Percentiles rank a stretch among this genome's conserved stretches.
phyloP scores from a whole-genome alignment of 64 coral and sea anemone genomes.

The Actinia tenebrosa region DNA sequence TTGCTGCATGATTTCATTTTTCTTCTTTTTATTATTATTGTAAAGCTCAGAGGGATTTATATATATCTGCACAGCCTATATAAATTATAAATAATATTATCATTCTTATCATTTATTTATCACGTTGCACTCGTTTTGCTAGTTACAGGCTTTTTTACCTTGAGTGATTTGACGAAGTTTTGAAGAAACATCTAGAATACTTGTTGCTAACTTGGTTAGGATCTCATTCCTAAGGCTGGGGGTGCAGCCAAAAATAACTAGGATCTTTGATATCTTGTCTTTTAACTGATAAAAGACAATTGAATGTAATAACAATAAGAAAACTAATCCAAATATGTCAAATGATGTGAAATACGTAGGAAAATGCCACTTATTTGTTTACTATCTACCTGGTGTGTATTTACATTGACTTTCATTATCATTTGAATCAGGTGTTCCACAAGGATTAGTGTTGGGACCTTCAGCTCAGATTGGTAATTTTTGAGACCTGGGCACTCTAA shows the following conservation, averaged over 20 bases:
- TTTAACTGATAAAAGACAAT: neutral
- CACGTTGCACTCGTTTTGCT: neutral
- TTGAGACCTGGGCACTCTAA: neutral
- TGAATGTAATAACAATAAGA: neutral
- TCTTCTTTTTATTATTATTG: too few relatives aligned
- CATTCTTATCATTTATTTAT: too few relatives aligned
- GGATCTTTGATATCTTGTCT: neutral
- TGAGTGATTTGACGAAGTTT: neutral
- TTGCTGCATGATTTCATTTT: too few relatives aligned
- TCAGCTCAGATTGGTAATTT: neutral
- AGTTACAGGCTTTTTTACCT: neutral
- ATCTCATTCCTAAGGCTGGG: neutral
- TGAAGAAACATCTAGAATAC: neutral
- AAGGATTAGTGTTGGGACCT: neutral
- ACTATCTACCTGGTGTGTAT: neutral
- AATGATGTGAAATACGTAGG: too few relatives aligned
- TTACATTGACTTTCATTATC: neutral
- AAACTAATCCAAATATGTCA: too few relatives aligned
- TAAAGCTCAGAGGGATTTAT: too few relatives aligned
- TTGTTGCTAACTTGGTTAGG: neutral
- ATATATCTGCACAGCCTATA: too few relatives aligned
- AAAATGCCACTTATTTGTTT: neutral
- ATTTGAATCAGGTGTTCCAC: neutral
- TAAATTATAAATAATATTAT: too few relatives aligned
- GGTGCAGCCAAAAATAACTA: neutral